Base-by-base conservation (phyloP, 2,888 invertebrate species). In the Lasioglossum figueresi region DNA sequence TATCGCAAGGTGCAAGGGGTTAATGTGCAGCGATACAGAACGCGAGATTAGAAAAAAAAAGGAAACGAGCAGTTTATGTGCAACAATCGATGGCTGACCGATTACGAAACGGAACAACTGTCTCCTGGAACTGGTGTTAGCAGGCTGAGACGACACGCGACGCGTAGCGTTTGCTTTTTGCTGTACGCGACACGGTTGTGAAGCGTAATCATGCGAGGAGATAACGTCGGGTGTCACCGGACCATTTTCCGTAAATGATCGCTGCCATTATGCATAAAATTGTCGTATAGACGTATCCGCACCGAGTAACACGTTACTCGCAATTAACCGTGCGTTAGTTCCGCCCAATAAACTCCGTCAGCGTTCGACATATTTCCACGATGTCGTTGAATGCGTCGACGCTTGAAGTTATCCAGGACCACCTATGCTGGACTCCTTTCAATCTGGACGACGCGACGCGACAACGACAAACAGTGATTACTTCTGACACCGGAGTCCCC, bases 251-350 rank as follows among this genome's bases (percentile, higher is more conserved):
- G 74, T 85, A 66, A 86, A 82, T 59, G 84, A 84, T 80, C 63
- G 75, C 63, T 43, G 68, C 43, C 76, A 48, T 85, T 80, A 80
- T 48, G 74, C 78, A 77, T 80, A 85, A 79, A 78, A 85, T 82
- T 76, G 23, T 48, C 72, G 71, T 85, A 81, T 86, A 79, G 80
- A 78, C 77, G 63, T 63, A 72, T 59, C 66, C 76, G 40, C 43
- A 23, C 31, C 68, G 76, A 79, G 82, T 85, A 79, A 77, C 82
- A 74, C 48, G 86, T 85, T 85, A 82, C 66, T 82, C 59, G 76
- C 79, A 86, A 86, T 86, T 82, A 86, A 86, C 75, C 85, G 76
- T 52, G 76, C 79, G 79, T 85, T 82, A 82, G 86, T 86, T 85
- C 86, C 79, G 77, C 74, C 73, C 77, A 85, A 82, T 86, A 79